A percentile compares a stretch with the other conserved stretches of the same genome.
Conservation (phyloP, 1,140 invertebrate species). For the Mya arenaria region DNA sequence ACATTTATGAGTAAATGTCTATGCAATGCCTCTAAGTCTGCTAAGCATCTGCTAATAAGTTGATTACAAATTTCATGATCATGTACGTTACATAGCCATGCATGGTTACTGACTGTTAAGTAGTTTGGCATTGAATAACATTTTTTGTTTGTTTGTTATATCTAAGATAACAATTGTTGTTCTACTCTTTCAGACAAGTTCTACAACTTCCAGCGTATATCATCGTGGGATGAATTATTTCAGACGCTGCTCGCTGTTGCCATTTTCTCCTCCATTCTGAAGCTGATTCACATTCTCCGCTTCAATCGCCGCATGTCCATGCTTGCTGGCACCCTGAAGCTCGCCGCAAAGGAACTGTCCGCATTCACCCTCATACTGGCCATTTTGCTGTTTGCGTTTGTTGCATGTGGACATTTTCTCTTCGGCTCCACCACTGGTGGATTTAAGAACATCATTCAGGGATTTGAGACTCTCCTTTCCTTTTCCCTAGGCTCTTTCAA, state of each 20-base stretch:
- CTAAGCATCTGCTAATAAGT: too few species aligned
- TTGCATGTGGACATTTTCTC: conserved; percentile 81
- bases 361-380: conserved; percentile 78
- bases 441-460: conserved; percentile 81
- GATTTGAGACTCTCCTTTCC: conserved; percentile 67
- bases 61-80: too few species aligned
- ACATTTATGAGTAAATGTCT: too few species aligned
- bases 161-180: too few species aligned
- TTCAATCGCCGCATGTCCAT: conserved; percentile 83
- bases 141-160: too few species aligned
- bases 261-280: conserved; percentile 82
- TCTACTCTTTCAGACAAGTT: conserved; percentile 65
- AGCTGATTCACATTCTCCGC: conserved; percentile 82
- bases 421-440: conserved; percentile 79
- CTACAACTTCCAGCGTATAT: conserved; percentile 70
- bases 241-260: conserved; percentile 80
- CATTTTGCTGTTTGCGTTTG: conserved; percentile 75
- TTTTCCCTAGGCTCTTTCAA: conserved; percentile 67
- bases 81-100: too few species aligned
- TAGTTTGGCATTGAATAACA: too few species aligned
- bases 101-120: too few species aligned
- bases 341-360: conserved; percentile 73
- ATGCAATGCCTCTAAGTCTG: too few species aligned
- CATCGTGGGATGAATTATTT: conserved; percentile 79
- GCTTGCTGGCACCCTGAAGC: conserved; percentile 76